Conservation (phyloP, 2,113 vertebrate genomes). For the Gnathonemus echidnorhynchus region DNA sequence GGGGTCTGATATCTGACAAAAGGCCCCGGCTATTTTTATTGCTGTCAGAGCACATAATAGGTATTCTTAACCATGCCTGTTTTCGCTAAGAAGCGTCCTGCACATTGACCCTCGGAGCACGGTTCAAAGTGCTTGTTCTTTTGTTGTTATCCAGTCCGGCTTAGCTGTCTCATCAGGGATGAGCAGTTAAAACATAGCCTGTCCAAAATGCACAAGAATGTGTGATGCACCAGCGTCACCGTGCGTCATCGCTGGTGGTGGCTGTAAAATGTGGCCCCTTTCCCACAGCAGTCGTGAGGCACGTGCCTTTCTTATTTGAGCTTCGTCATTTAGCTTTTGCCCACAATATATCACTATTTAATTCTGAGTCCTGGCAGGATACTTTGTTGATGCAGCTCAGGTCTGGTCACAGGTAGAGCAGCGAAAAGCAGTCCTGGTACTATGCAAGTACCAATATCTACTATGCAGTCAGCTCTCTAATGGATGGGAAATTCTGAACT, state of each 20-base stretch:
- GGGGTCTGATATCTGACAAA: background rate
- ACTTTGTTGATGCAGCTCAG: background rate
- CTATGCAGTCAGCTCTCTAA: background rate
- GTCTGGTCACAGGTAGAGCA: background rate
- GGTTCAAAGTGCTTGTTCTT: conserved; percentile 53
- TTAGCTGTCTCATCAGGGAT: conserved; percentile 36
- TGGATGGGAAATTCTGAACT: background rate
- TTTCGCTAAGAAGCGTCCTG: background rate
- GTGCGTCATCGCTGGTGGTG: background rate
- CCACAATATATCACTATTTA: background rate
- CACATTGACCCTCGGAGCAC: conserved; percentile 51
- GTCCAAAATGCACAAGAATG: conserved; percentile 6
- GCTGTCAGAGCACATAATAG: background rate
- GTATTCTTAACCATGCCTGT: background rate
- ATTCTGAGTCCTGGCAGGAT: background rate
- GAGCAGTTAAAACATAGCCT: background rate
- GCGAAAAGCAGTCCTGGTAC: background rate
- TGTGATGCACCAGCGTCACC: background rate
- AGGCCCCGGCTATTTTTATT: background rate
- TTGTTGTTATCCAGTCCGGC: conserved; percentile 51
- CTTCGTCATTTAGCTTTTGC: background rate
- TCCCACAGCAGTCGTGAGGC: background rate
- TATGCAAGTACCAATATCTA: background rate
- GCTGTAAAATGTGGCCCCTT: background rate
- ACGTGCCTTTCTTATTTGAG: background rate